Base-by-base conservation (phyloP, 1,140 invertebrate species). In the Glossosoma conforme region DNA sequence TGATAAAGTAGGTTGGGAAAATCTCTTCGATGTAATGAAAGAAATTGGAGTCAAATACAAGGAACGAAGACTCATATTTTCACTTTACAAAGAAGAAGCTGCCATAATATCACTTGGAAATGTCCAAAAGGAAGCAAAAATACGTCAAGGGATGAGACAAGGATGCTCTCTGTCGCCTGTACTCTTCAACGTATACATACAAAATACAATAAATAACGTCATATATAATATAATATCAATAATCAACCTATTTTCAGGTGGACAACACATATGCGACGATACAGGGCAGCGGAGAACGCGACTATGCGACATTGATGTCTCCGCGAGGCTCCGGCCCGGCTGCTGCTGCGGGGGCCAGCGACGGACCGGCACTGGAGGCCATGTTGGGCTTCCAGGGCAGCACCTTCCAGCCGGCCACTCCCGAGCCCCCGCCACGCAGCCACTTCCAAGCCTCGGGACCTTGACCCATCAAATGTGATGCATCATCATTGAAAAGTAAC, bases 201-300 rank as follows among this genome's bases (percentile, higher is more conserved):
- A n/a, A n/a, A n/a, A n/a, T n/a, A n/a, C n/a, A n/a, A n/a, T n/a
- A n/a, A 21, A 19, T 41, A 36, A 36, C 33, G 14, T 36, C 5
- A 6, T 36, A 36, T 9, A 36, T 41, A 4, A 41, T 8, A 21
- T 24, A 6, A 37, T 37, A 8, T 14, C n/a, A 28, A 20, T 14
- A 18, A 8, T 42, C 8, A 6, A 6, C 5, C 13, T 52, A 25
- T 35, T 45, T 48, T 4, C 60, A 75, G 73, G 50, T 64, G 43
- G 87, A 91, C 66, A 91, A 91, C 63, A 90, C 88, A 20, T 92
- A 92, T 67, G 89, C 89, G 9, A 92, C 89, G 18, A 91, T 92
- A 59, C 86, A 89, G 60, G 65, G 69, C 45, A 62, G 65, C 15
- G 58, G 65, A n/a, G 56, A 58, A 33, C 38, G 68, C 0, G 68